Percentiles rank a stretch among this genome's conserved stretches.
These are phyloP conservation scores for Tenthredo scrophulariae DNA, from an alignment of 2,888 invertebrate species.

Conservation along the genomic window DNA sequence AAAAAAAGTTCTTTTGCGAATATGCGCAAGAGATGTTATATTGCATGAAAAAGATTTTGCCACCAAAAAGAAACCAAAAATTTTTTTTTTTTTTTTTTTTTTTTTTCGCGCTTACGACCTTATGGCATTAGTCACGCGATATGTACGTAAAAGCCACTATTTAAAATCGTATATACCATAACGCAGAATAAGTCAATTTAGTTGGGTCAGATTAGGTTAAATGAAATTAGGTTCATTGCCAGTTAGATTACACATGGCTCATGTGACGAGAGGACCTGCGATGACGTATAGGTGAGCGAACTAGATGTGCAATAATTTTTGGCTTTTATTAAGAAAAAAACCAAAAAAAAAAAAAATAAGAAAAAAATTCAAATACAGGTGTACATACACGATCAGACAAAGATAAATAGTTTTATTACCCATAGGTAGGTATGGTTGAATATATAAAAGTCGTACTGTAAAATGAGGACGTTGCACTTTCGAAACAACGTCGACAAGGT, in stretches of 20 bases:
- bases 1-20: too few species aligned
- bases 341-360: too few species aligned
- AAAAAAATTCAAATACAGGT: background rate
- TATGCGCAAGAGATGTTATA: too few species aligned
- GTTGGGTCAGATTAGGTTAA: constrained; percentile 41
- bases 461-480: constrained; percentile 30
- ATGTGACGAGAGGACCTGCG: background rate
- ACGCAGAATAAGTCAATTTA: constrained; percentile 16
- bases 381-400: background rate
- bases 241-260: background rate
- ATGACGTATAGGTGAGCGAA: background rate
- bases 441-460: background rate
- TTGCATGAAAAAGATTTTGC: too few species aligned
- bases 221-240: constrained; percentile 20
- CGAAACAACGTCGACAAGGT: background rate
- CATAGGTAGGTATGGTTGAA: background rate
- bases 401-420: background rate
- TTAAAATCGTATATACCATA: background rate
- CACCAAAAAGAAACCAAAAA: too few species aligned
- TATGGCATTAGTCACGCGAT: too few species aligned
- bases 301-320: background rate
- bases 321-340: too few species aligned
- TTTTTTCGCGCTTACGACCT: too few species aligned
- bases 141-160: too few species aligned
- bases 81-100: too few species aligned